Conservation (phyloP, 2,113 vertebrate genomes). For the Phalacrocorax aristotelis region DNA sequence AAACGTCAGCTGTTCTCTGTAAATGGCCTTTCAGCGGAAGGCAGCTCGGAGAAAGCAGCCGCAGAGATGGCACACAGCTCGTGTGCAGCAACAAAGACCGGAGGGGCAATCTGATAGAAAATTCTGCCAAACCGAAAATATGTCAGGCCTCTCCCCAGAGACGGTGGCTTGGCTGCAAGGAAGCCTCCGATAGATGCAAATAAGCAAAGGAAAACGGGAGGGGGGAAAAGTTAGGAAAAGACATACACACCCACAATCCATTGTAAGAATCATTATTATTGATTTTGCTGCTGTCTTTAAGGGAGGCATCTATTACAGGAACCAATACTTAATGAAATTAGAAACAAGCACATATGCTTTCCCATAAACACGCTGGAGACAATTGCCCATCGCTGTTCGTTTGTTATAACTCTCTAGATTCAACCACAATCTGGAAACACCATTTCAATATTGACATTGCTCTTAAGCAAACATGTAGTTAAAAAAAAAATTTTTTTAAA, state of each 20-base stretch:
- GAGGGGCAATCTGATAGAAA: not conserved
- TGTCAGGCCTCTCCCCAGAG: not conserved
- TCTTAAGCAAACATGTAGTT: conserved; percentile 6
- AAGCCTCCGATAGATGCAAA: not conserved
- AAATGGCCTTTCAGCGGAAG: not conserved
- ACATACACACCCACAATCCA: conserved; percentile 15
- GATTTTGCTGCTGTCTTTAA: conserved; percentile 69
- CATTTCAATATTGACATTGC: conserved; percentile 31
- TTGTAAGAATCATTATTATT: conserved; percentile 71
- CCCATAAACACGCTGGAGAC: conserved; percentile 62
- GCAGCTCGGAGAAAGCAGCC: not conserved
- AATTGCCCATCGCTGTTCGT: conserved; percentile 52
- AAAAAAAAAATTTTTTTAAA: not conserved
- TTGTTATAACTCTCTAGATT: conserved; percentile 58
- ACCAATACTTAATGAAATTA: conserved; percentile 64
- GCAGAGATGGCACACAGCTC: not conserved
- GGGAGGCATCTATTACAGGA: conserved; percentile 70
- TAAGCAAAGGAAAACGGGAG: not conserved
- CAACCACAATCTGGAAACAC: conserved; percentile 58
- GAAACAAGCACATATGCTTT: conserved; percentile 46
- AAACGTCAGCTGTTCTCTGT: not conserved
- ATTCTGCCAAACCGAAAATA: not conserved
- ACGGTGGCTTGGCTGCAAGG: not conserved
- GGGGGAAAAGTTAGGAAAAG: not conserved
- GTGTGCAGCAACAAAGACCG: not conserved